phyloP scores from a whole-genome alignment of 2,888 invertebrate genomes.

The Steinernema carpocapsae region DNA sequence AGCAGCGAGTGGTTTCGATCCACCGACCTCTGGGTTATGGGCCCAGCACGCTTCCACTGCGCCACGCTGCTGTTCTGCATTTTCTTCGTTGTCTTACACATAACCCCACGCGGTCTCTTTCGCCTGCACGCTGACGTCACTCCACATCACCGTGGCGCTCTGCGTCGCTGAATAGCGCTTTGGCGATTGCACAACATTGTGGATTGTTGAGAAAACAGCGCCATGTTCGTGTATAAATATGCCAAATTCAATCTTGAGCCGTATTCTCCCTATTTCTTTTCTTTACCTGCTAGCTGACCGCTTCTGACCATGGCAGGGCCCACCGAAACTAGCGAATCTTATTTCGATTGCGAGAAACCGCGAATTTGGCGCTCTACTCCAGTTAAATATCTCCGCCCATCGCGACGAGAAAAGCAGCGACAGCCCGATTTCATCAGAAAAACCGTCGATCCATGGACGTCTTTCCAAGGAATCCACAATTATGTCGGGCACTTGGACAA shows the following conservation, averaged over 20 bases:
- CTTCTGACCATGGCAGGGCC: background rate
- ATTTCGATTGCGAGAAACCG: conserved; percentile 21
- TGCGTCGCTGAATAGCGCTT: background rate
- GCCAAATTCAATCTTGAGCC: background rate
- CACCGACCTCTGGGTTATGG: conserved; percentile 89
- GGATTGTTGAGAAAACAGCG: background rate
- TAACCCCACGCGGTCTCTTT: background rate
- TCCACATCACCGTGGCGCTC: background rate
- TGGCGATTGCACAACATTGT: conserved; percentile 28
- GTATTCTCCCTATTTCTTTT: background rate
- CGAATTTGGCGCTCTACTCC: background rate
- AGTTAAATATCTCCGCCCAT: background rate
- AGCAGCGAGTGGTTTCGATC: conserved; percentile 69
- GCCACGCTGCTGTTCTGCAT: conserved; percentile 77
- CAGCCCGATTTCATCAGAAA: conserved; percentile 30
- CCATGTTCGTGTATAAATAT: background rate
- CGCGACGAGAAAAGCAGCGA: background rate
- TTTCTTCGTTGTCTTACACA: background rate
- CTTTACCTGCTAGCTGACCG: background rate
- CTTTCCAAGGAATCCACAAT: conserved; percentile 6
- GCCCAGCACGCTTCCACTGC: conserved; percentile 84
- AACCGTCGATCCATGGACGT: conserved; percentile 27
- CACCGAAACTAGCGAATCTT: conserved; percentile 18
- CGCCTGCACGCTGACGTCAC: background rate
- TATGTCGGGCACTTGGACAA: conserved; percentile 24